Percentiles rank a stretch among this genome's conserved stretches.
Evolutionary conservation across 2,888 invertebrate genomes (phyloP).

Genomic region (Ophonus ardosiacus): DNA sequence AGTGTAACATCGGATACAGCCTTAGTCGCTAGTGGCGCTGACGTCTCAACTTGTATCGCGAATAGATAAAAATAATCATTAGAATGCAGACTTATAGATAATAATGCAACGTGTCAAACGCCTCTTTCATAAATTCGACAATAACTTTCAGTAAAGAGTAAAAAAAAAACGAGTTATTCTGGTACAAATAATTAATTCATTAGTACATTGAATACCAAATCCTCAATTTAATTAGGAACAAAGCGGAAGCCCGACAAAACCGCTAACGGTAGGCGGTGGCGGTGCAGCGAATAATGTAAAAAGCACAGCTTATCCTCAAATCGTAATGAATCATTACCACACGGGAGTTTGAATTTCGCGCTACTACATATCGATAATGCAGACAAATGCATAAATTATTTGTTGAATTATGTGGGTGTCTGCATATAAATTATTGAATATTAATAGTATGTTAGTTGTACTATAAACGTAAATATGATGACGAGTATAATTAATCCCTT

Average conservation of each 20-base stretch:
- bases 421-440: conserved; percentile 16
- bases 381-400: conserved; percentile 7
- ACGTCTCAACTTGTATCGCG: no score
- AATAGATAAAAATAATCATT: no score
- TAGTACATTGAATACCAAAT: conserved; percentile 26
- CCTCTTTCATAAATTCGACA: no score
- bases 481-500: no score
- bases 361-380: background rate
- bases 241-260: conserved; percentile 21
- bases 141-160: background rate
- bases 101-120: no score
- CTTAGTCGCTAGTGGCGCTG: no score
- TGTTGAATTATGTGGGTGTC: conserved; percentile 7
- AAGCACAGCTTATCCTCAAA: conserved; percentile 24
- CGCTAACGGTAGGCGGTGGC: conserved; percentile 24
- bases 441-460: background rate
- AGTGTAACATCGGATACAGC: no score
- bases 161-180: background rate
- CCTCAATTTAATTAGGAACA: conserved; percentile 30
- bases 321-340: conserved; percentile 35
- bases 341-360: conserved; percentile 12
- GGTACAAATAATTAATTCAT: conserved; percentile 32
- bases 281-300: conserved; percentile 23
- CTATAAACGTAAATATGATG: background rate
- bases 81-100: no score